Percentiles rank a stretch among this genome's conserved stretches.
Evolutionary conservation across 2,888 invertebrate species (phyloP).

Genomic region (Euphydryas editha): DNA sequence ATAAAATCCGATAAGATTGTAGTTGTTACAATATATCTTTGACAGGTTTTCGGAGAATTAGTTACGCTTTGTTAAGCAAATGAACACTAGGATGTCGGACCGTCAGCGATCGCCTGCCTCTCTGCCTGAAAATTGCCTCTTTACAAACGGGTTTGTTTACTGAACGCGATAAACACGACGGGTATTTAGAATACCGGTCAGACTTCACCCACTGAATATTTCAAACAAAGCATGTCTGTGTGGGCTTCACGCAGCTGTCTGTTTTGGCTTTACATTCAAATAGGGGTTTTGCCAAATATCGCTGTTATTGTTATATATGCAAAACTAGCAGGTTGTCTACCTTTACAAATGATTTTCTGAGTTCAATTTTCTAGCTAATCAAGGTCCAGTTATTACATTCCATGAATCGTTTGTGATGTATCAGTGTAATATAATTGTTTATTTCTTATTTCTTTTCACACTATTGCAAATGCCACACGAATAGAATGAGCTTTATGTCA

Average conservation of each 20-base stretch:
- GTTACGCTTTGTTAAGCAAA: conserved; percentile 30
- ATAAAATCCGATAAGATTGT: conserved; percentile 2
- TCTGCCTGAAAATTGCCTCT: no score
- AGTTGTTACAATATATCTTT: conserved; percentile 16
- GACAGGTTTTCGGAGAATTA: conserved; percentile 22
- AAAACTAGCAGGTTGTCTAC: neutral
- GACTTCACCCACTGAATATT: conserved; percentile 29
- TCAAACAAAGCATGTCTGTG: conserved; percentile 14
- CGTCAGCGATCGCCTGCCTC: conserved; percentile 7
- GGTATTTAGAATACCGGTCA: conserved; percentile 36
- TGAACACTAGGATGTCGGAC: conserved; percentile 13
- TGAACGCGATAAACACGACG: conserved; percentile 37
- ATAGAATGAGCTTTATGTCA: no score
- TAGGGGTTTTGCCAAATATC: conserved; percentile 1
- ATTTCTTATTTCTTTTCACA: no score
- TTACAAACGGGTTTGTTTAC: conserved; percentile 41
- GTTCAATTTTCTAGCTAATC: no score
- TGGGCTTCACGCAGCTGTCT: conserved; percentile 11
- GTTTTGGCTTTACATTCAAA: conserved; percentile 17
- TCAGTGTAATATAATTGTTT: no score
- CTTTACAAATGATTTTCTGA: neutral
- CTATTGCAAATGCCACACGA: no score
- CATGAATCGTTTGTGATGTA: no score
- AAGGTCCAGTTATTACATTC: no score
- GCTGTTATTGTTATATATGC: conserved; percentile 9